Percentiles rank a stretch among this genome's conserved stretches.
These are phyloP conservation scores for Mionectes olivaceus DNA, from an alignment of 2,797 vertebrate species.

Conservation along the genomic window DNA sequence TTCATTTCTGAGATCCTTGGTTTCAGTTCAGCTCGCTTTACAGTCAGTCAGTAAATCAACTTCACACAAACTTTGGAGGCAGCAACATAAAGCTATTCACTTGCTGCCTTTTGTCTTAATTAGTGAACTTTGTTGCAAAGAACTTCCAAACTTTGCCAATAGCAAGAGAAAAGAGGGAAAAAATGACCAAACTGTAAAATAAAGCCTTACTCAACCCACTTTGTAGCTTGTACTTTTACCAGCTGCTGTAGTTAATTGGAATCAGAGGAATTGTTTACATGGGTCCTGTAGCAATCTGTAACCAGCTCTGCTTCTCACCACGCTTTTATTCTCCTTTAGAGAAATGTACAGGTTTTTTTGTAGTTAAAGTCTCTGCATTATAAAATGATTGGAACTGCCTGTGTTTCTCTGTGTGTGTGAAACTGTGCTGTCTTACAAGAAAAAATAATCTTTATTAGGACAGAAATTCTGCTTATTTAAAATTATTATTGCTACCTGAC, in stretches of 20 bases:
- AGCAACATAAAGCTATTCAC: background rate
- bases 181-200: background rate
- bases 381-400: background rate
- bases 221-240: background rate
- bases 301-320: background rate
- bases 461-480: background rate
- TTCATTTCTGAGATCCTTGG: background rate
- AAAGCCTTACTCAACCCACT: background rate
- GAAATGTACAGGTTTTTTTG: background rate
- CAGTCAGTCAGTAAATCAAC: background rate
- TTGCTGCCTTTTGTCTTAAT: constrained; percentile 48
- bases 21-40: background rate
- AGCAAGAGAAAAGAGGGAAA: background rate
- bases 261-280: background rate
- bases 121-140: constrained; percentile 17
- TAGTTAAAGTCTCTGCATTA: background rate
- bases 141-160: background rate
- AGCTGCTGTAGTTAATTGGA: constrained; percentile 53
- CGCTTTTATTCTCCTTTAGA: background rate
- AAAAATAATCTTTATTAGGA: background rate
- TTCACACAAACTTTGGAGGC: background rate
- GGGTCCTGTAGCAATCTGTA: background rate
- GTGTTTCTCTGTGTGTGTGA: background rate
- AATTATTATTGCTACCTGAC: background rate
- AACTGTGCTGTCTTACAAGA: background rate